Percentiles rank a stretch among this genome's conserved stretches.
Evolutionary conservation across 2,113 vertebrate species (phyloP).

Genomic region (Oryzias curvinotus): DNA sequence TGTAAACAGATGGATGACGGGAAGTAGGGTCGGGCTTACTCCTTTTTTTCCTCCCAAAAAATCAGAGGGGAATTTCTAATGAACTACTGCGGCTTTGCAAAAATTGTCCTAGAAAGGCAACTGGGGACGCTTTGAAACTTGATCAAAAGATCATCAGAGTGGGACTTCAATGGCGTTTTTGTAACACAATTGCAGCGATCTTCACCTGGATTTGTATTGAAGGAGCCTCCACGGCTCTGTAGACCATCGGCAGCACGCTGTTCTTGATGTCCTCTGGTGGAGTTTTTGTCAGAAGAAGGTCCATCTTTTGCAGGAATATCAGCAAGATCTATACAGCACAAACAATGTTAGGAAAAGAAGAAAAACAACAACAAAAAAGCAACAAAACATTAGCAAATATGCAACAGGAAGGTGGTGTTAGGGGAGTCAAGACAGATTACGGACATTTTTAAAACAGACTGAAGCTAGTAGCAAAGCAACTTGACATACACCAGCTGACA

Average conservation of each 20-base stretch:
- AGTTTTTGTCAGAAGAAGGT: slow-evolving; percentile 95
- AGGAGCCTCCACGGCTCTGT: slow-evolving; percentile 94
- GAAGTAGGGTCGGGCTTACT: too few relatives aligned
- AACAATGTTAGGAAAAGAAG: background rate
- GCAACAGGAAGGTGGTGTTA: background rate
- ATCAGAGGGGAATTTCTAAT: too few relatives aligned
- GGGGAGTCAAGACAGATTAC: background rate
- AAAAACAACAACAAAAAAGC: background rate
- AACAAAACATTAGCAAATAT: background rate
- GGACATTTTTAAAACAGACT: slow-evolving; percentile 13
- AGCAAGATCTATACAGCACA: slow-evolving; percentile 84
- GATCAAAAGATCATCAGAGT: too few relatives aligned
- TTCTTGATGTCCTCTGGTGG: slow-evolving; percentile 96
- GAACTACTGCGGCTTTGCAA: too few relatives aligned
- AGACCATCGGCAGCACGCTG: slow-evolving; percentile 94
- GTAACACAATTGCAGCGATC: too few relatives aligned
- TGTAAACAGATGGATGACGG: too few relatives aligned
- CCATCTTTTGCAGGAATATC: slow-evolving; percentile 99
- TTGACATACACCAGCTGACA: slow-evolving; percentile 8
- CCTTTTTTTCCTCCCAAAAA: too few relatives aligned
- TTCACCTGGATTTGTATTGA: slow-evolving; percentile 98
- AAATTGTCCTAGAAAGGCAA: too few relatives aligned
- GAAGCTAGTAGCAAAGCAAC: slow-evolving; percentile 19
- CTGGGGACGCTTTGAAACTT: too few relatives aligned
- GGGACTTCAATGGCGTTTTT: too few relatives aligned